Evolutionary conservation across 2,797 vertebrate genomes (phyloP), one percentile per base, ranked within the genome.

Genomic region (Propithecus perrieri): DNA sequence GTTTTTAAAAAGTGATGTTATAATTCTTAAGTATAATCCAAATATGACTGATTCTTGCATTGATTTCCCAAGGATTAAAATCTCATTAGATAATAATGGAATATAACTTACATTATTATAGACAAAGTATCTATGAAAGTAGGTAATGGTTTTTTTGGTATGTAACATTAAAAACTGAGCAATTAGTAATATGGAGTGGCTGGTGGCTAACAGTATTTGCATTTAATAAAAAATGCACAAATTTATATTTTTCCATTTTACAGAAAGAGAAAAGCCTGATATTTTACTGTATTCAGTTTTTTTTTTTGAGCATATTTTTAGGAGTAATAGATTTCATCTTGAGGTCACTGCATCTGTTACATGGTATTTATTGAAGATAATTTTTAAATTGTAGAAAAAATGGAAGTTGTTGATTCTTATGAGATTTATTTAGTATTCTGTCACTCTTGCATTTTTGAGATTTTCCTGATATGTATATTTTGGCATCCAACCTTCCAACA

Each of bases 351-450:
- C 76, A 48, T 84, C 57, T 94, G 57, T 79, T 94, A 13, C 11
- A 63, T 95, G 53, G 33, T 84, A 1, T 35, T 97, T 63, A 72
- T 91, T 96, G 79, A 96, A 65, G 46, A 94, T 59, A 89, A 61
- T 71, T 91, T 95, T 96, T 97, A 83, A 95, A 61, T 84, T 90
- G 1, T 74, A 95, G 80, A 7, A 75, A 93, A 93, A 85, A 74
- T 75, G 2, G 38, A 97, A 78, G 7, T 30, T 59, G 63, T 71
- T 92, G n/a, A 93, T 84, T 96, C 43, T 85, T 57, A 26, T 94
- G 80, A 67, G 92, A 97, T 95, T 43, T 90, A 89, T 87, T 85
- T 75, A 61, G 1, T 11, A 9, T 46, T 75, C 33, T 90, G 50
- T 92, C 59, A 67, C 0, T 79, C 0, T 95, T 85, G 22, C 55